These are phyloP conservation scores for Gymnoscopelus braueri DNA, from an alignment of 2,797 vertebrate species.

Conservation along the genomic window DNA sequence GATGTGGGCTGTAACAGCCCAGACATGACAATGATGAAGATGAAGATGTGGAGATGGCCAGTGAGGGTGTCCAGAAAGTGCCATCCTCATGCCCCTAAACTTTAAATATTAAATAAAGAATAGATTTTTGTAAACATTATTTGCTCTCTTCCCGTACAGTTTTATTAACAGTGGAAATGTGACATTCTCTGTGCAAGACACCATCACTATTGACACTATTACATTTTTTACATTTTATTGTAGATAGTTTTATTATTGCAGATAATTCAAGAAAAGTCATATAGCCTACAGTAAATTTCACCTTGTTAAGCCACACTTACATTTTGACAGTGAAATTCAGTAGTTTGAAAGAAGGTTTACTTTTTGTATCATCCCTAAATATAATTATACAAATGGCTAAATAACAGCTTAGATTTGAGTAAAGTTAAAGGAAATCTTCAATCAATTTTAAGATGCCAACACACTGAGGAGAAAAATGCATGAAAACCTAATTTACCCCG, in stretches of 20 bases:
- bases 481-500: no score
- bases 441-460: no score
- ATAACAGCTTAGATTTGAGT: no score
- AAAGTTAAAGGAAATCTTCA: no score
- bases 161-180: conserved; percentile 61
- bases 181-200: conserved; percentile 16
- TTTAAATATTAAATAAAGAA: conserved; percentile 82
- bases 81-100: conserved; percentile 11
- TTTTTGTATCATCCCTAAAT: no score
- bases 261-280: no score
- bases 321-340: no score
- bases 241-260: no score
- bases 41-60: conserved; percentile 63
- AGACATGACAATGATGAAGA: conserved; percentile 2
- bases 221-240: no score
- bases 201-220: background rate
- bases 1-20: conserved; percentile 40
- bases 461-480: no score
- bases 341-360: background rate
- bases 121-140: conserved; percentile 76
- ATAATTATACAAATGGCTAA: no score
- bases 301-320: background rate
- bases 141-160: conserved; percentile 61
- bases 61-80: conserved; percentile 57
- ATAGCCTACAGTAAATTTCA: background rate